Conservation (phyloP, 2,888 invertebrate genomes). For the Eupithecia vulgata region DNA sequence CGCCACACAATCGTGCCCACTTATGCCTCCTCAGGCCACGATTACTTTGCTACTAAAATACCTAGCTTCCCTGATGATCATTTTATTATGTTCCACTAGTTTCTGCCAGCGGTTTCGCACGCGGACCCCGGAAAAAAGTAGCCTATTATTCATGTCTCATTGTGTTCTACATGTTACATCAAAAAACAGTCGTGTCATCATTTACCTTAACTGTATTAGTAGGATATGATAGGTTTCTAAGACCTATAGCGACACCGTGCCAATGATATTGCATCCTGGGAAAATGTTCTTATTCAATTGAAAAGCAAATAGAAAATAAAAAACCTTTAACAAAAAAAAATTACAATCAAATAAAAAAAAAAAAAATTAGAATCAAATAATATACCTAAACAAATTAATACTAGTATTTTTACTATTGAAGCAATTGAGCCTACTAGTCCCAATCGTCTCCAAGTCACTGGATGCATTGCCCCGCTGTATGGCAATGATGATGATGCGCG, state of each 20-base stretch:
- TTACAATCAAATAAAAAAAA: too few relatives aligned
- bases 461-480: too few relatives aligned
- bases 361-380: too few relatives aligned
- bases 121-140: background rate
- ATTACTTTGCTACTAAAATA: constrained; percentile 48
- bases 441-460: too few relatives aligned
- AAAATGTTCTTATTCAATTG: constrained; percentile 40
- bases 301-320: constrained; percentile 15
- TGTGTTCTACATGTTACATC: background rate
- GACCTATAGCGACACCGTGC: constrained; percentile 2
- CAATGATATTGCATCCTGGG: constrained; percentile 40
- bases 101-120: background rate
- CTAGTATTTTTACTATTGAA: too few relatives aligned
- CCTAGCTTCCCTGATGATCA: constrained; percentile 27
- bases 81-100: constrained; percentile 20
- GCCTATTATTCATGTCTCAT: background rate
- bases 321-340: too few relatives aligned
- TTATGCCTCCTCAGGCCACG: constrained; percentile 49
- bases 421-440: too few relatives aligned
- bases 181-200: background rate
- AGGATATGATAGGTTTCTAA: background rate
- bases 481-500: too few relatives aligned
- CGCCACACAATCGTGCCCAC: constrained; percentile 49
- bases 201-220: background rate
- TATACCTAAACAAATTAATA: too few relatives aligned